Conservation (phyloP, 2,797 vertebrate genomes). For the Enteromius thamalakanensis region DNA sequence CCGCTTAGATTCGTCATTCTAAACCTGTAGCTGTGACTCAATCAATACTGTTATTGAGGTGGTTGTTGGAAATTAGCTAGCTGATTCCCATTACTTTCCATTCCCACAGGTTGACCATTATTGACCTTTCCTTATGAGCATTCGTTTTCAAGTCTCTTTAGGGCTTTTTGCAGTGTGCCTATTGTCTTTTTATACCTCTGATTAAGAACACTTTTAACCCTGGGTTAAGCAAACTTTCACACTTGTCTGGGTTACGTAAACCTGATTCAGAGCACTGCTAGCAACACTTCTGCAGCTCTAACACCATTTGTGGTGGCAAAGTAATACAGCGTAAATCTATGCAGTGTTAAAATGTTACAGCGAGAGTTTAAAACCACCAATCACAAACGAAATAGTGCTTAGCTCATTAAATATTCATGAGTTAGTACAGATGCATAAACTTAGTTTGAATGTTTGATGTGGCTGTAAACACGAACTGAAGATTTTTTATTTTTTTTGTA, state of each 20-base stretch:
- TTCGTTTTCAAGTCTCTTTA: background rate
- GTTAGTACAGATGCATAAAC: background rate
- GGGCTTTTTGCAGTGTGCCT: background rate
- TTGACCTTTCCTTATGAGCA: constrained; percentile 22
- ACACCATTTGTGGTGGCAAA: constrained; percentile 5
- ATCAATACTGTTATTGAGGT: constrained; percentile 45
- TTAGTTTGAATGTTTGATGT: background rate
- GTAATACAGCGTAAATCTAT: constrained; percentile 9
- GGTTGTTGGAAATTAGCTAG: constrained; percentile 31
- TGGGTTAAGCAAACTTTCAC: constrained; percentile 17
- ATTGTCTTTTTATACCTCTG: background rate
- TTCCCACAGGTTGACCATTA: constrained; percentile 5
- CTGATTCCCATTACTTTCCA: constrained; percentile 1
- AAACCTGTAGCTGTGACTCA: constrained; percentile 27
- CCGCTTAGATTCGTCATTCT: constrained; percentile 27
- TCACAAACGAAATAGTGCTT: constrained; percentile 1
- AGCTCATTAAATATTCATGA: constrained; percentile 14
- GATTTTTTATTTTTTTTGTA: background rate
- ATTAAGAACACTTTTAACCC: constrained; percentile 21
- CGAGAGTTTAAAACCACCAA: background rate
- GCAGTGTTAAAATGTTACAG: constrained; percentile 1
- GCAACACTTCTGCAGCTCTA: background rate
- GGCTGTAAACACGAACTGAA: background rate
- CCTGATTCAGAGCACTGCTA: background rate
- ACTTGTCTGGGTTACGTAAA: background rate